Percentiles rank a stretch among this genome's conserved stretches.
Conservation (phyloP, 1,140 invertebrate genomes). For the Venturia canescens region DNA sequence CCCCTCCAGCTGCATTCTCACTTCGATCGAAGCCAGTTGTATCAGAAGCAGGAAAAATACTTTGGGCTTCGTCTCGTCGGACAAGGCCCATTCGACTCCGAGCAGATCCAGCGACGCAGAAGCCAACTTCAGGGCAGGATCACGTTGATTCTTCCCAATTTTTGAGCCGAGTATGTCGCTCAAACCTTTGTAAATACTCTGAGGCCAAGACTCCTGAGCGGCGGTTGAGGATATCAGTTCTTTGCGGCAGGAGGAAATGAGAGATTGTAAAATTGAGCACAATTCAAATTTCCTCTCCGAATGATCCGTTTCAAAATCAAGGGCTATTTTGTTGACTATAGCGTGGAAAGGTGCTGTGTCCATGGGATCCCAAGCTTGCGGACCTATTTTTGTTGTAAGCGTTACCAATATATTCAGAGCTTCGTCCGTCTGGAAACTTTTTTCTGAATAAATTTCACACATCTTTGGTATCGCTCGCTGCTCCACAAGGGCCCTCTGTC, state of each 20-base stretch:
- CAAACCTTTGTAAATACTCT: constrained; percentile 86
- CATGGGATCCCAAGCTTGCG: constrained; percentile 84
- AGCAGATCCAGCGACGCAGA: constrained; percentile 87
- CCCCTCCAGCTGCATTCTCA: constrained; percentile 94
- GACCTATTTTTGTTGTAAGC: constrained; percentile 83
- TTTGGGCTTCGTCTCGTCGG: constrained; percentile 87
- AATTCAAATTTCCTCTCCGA: constrained; percentile 92
- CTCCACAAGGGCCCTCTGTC: constrained; percentile 86
- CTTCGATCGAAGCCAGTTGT: constrained; percentile 93
- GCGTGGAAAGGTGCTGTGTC: constrained; percentile 85
- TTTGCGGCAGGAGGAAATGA: constrained; percentile 85
- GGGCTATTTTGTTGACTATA: constrained; percentile 88
- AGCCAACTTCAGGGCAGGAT: constrained; percentile 90
- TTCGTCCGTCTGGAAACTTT: constrained; percentile 92
- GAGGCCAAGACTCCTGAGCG: constrained; percentile 86
- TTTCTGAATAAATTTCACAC: constrained; percentile 89
- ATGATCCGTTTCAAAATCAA: constrained; percentile 92
- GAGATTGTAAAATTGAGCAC: constrained; percentile 84
- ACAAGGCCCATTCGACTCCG: constrained; percentile 90
- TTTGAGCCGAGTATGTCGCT: constrained; percentile 90
- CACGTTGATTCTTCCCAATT: constrained; percentile 90
- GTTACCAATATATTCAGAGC: constrained; percentile 87
- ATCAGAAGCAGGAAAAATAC: constrained; percentile 90
- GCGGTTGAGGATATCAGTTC: constrained; percentile 80
- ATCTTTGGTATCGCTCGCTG: constrained; percentile 87